Base-by-base conservation (phyloP, 2,888 invertebrate species). In the Oscheius onirici region DNA sequence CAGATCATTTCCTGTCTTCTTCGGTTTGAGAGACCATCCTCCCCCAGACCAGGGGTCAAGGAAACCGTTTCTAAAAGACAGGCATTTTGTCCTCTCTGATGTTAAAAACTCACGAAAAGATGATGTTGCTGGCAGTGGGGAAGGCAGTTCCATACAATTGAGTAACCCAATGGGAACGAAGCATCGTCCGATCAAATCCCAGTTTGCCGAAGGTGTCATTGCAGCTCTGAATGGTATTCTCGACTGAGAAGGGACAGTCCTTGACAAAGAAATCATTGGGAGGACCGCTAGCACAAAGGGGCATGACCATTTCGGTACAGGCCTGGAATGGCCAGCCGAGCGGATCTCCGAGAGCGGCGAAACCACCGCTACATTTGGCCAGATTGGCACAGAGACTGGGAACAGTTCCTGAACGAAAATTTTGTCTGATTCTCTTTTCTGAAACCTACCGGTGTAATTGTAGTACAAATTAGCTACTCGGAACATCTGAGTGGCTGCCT, bases 231-330 rank as follows among this genome's bases (percentile, higher is more conserved):
- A 71, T 54, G 26, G 71, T 75, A 15, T 67, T 69, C 41, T 80
- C 75, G 17, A 73, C 60, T 15, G 78, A 78, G 76, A 78, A 83
- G 2, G 84, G 85, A 65, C 84, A 85, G 52, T 80, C 82, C 43
- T 77, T 75, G 75, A 76, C 78, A 76, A 86, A 86, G 72, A 86
- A 82, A 71, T 86, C 86, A 61, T 77, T 80, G 13, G 86, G 86
- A n/a, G 77, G 73, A 10, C 92, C 93, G 78, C 92, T 91, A 10
- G 92, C 90, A 88, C 97, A 97, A 90, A 93, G 92, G 0, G 97
- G 97, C 94, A 96, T 95, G 73, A 95, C 92, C 93, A 97, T 95
- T 89, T 99, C 97, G 26, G 95, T 95, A 87, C 97, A 97, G 0
- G 93, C 81, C 80, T 84, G 85, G 81, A 81, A 87, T 26, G 84